phyloP scores from a whole-genome alignment of 2,888 invertebrate species.

The Nephrotoma flavescens region DNA sequence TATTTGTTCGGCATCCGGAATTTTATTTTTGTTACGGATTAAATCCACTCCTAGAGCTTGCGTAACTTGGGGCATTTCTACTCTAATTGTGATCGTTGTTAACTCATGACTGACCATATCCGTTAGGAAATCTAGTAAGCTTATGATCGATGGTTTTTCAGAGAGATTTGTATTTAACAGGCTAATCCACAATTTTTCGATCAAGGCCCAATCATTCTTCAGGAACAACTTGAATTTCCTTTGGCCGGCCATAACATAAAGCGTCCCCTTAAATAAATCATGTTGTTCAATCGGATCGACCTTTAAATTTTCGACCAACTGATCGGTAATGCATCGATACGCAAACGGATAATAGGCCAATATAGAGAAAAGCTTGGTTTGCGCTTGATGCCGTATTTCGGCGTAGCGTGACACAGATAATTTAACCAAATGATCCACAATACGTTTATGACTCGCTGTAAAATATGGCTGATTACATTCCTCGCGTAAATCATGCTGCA shows the following conservation, averaged over 20 bases:
- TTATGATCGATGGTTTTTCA: slow-evolving; percentile 69
- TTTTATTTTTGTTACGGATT: slow-evolving; percentile 22
- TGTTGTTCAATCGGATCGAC: slow-evolving; percentile 45
- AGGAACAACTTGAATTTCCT: slow-evolving; percentile 10
- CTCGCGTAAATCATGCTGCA: slow-evolving; percentile 13
- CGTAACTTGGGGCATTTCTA: slow-evolving; percentile 38
- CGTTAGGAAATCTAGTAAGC: slow-evolving; percentile 39
- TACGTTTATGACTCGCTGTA: slow-evolving; percentile 43
- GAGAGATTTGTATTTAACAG: slow-evolving; percentile 63
- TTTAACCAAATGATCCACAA: slow-evolving; percentile 39
- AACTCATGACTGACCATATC: slow-evolving; percentile 43
- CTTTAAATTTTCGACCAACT: slow-evolving; percentile 42
- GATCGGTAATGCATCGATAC: slow-evolving; percentile 48
- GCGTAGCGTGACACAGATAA: slow-evolving; percentile 14
- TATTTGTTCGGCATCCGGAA: slow-evolving; percentile 27
- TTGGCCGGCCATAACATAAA: slow-evolving; percentile 44
- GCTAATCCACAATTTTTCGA: slow-evolving; percentile 61
- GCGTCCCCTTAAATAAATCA: slow-evolving; percentile 61
- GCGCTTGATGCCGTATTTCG: slow-evolving; percentile 47
- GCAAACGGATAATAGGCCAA: slow-evolving; percentile 54
- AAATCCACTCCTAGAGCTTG: slow-evolving; percentile 36
- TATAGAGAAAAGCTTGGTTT: slow-evolving; percentile 45
- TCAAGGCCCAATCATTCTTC: slow-evolving; percentile 59
- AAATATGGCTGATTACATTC: slow-evolving; percentile 24
- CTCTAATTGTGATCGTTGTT: slow-evolving; percentile 44